Conservation (phyloP, 1,140 invertebrate species). For the Drosophila truncata region DNA sequence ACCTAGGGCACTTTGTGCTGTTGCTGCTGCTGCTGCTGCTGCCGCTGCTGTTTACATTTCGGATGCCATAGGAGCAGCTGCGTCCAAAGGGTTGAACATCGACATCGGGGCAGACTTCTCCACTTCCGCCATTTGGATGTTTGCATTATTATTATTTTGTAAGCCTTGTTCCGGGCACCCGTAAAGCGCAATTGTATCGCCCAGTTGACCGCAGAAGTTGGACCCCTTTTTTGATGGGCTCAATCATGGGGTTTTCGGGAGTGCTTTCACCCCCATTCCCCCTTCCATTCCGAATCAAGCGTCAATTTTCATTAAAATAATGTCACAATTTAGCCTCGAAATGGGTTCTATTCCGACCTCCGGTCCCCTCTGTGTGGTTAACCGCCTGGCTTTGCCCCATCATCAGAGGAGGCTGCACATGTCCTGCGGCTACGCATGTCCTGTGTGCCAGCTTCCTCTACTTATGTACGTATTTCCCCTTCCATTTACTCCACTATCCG, state of each 20-base stretch:
- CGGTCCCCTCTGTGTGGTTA: slow-evolving; percentile 52
- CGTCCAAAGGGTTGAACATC: slow-evolving; percentile 47
- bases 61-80: slow-evolving; percentile 63
- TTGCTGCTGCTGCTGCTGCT: slow-evolving; percentile 5
- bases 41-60: slow-evolving; percentile 62
- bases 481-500: neutral
- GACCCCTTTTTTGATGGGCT: slow-evolving; percentile 31
- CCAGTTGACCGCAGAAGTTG: slow-evolving; percentile 43
- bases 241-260: slow-evolving; percentile 38
- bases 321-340: slow-evolving; percentile 60
- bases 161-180: slow-evolving; percentile 22
- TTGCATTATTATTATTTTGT: slow-evolving; percentile 57
- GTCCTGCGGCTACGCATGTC: slow-evolving; percentile 60
- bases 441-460: neutral
- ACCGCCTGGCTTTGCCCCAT: slow-evolving; percentile 63
- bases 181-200: slow-evolving; percentile 47
- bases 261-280: neutral
- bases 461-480: neutral
- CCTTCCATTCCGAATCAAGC: slow-evolving; percentile 28
- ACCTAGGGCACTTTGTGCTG: slow-evolving; percentile 72
- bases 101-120: neutral
- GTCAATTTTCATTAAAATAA: slow-evolving; percentile 79
- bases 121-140: slow-evolving; percentile 26
- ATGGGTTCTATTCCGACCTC: slow-evolving; percentile 38
- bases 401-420: slow-evolving; percentile 36